A percentile compares a stretch with the other conserved stretches of the same genome.
Evolutionary conservation across 2,888 invertebrate genomes (phyloP).

Genomic region (Acanthosoma haemorrhoidale): DNA sequence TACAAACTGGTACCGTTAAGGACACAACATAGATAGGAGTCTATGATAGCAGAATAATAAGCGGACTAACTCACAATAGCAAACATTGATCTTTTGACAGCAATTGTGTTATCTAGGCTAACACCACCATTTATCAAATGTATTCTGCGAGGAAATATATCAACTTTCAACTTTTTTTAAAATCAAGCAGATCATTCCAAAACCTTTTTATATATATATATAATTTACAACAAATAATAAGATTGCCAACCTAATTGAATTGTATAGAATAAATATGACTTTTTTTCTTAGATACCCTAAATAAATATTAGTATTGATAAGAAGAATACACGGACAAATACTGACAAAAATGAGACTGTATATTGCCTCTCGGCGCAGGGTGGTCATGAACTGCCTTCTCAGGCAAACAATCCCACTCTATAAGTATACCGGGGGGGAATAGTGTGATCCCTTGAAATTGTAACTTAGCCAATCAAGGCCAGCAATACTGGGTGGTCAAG

Average conservation of each 20-base stretch:
- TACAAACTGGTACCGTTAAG: background rate
- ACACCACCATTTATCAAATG: background rate
- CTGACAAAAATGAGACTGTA: background rate
- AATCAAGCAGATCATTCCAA: no score
- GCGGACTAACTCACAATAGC: background rate
- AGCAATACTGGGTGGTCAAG: background rate
- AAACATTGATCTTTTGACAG: background rate
- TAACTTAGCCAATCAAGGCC: conserved; percentile 16
- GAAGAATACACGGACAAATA: background rate
- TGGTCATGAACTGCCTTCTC: background rate
- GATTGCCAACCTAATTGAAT: no score
- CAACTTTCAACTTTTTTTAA: no score
- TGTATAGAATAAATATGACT: no score
- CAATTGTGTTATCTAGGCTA: background rate
- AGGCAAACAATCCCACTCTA: background rate
- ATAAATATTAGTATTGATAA: background rate
- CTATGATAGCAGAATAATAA: background rate
- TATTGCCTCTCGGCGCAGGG: background rate
- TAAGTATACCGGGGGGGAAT: background rate
- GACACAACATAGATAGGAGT: background rate
- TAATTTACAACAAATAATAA: no score
- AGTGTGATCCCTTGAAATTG: conserved; percentile 7
- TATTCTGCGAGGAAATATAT: no score
- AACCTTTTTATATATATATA: no score
- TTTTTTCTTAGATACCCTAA: background rate